Evolutionary conservation across 2,797 vertebrate species (phyloP).

Genomic region (Hippocampus kuda): DNA sequence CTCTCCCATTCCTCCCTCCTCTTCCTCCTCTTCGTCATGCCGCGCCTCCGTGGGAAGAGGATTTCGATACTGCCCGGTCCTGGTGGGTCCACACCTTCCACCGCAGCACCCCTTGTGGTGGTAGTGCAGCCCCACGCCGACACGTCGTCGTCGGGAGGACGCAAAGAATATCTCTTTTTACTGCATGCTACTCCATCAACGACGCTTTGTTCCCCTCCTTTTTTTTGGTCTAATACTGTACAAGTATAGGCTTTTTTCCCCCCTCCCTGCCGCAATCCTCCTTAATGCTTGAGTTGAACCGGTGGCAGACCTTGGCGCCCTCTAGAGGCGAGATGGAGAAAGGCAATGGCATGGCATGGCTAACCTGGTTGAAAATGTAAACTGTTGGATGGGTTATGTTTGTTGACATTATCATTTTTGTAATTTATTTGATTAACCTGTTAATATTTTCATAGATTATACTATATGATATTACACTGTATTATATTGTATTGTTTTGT

Average conservation of each 20-base stretch:
- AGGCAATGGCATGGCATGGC: neutral
- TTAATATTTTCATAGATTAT: too few relatives aligned
- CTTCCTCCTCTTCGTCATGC: neutral
- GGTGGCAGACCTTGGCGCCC: slow-evolving; percentile 30
- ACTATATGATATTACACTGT: too few relatives aligned
- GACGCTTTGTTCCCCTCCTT: neutral
- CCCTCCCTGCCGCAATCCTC: neutral
- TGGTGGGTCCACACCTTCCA: neutral
- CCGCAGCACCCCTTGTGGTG: neutral
- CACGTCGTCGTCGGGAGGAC: neutral
- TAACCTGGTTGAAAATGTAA: too few relatives aligned
- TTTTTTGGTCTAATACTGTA: slow-evolving; percentile 2
- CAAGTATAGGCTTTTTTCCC: neutral
- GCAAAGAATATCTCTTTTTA: neutral
- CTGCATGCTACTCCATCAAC: neutral
- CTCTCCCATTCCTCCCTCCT: neutral
- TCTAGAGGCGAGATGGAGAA: slow-evolving; percentile 42
- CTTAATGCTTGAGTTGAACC: neutral
- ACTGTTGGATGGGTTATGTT: neutral
- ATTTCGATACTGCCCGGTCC: neutral
- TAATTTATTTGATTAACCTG: too few relatives aligned
- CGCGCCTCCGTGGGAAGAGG: slow-evolving; percentile 3
- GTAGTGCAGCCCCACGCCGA: neutral
- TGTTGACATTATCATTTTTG: too few relatives aligned
- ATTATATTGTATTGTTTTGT: too few relatives aligned